Percentiles rank a stretch among this genome's conserved stretches.
Evolutionary conservation across 2,797 vertebrate genomes (phyloP).

Genomic region (Sebastes kiyomatsui): DNA sequence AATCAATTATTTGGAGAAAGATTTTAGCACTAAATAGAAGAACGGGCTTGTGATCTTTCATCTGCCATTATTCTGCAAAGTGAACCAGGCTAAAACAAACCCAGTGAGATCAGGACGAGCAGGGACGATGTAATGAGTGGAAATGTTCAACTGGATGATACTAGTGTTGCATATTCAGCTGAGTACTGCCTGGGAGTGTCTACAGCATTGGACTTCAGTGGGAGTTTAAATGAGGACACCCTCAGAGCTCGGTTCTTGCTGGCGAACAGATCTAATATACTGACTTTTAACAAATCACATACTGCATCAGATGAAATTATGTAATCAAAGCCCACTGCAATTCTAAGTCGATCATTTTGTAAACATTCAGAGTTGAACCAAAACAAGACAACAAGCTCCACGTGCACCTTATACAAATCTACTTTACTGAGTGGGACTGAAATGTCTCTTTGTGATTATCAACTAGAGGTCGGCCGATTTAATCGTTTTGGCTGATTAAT

Average conservation of each 20-base stretch:
- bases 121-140: slow-evolving; percentile 5
- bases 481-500: too few relatives aligned
- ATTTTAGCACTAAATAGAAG: background rate
- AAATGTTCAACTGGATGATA: slow-evolving; percentile 19
- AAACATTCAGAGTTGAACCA: slow-evolving; percentile 1
- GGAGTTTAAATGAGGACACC: slow-evolving; percentile 49
- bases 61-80: background rate
- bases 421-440: background rate
- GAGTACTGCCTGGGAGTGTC: background rate
- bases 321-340: slow-evolving; percentile 24
- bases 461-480: background rate
- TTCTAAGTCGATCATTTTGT: slow-evolving; percentile 32
- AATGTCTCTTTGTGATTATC: background rate
- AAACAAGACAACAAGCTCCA: background rate
- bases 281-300: slow-evolving; percentile 62
- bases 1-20: background rate
- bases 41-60: background rate
- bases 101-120: background rate
- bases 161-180: slow-evolving; percentile 30
- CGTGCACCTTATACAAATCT: background rate
- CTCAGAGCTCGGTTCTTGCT: slow-evolving; percentile 12
- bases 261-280: slow-evolving; percentile 55
- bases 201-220: slow-evolving; percentile 13
- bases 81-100: background rate
- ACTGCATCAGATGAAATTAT: slow-evolving; percentile 20